These are phyloP conservation scores for Ophraella communa DNA, from an alignment of 2,888 invertebrate species.

Conservation along the genomic window DNA sequence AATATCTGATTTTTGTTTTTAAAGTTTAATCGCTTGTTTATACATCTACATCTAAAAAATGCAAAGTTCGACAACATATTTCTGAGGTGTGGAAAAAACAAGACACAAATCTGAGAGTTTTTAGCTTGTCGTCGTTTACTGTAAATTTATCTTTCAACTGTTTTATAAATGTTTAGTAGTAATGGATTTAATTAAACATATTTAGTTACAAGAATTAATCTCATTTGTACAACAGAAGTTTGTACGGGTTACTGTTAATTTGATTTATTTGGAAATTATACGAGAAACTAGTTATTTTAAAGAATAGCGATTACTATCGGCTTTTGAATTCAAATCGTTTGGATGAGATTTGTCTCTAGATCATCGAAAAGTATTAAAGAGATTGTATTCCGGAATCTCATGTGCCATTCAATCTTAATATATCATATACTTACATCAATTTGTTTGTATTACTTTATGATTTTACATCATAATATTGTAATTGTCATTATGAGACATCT, in stretches of 20 bases:
- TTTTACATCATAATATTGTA: too few species aligned
- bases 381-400: too few species aligned
- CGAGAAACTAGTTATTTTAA: background rate
- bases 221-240: background rate
- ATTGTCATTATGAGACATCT: too few species aligned
- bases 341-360: too few species aligned
- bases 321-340: too few species aligned
- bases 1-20: conserved; percentile 26
- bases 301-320: too few species aligned
- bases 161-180: background rate
- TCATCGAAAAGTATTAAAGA: too few species aligned
- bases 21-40: conserved; percentile 6
- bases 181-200: background rate
- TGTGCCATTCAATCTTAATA: too few species aligned
- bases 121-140: conserved; percentile 3
- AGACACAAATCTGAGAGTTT: conserved; percentile 4
- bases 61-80: background rate
- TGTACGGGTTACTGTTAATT: too few species aligned
- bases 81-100: conserved; percentile 8
- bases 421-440: too few species aligned
- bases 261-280: background rate
- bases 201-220: background rate
- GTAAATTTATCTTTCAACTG: background rate
- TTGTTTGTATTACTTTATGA: too few species aligned
- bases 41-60: too few species aligned